Evolutionary conservation across 2,888 invertebrate genomes (phyloP).

Genomic region (Agrypnus murinus): DNA sequence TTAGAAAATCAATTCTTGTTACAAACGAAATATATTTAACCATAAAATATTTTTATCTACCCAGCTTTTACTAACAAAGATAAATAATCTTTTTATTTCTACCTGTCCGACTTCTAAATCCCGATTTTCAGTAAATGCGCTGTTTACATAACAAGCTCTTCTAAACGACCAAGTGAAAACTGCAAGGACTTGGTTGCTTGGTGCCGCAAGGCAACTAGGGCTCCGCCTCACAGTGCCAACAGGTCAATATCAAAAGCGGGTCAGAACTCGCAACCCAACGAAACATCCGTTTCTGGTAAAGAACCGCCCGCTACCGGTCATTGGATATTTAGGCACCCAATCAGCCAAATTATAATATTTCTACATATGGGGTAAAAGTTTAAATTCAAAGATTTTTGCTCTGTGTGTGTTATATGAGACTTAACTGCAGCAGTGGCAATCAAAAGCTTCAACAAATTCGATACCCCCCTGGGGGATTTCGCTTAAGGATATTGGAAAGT

Average conservation of each 20-base stretch:
- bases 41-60: neutral
- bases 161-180: conserved; percentile 47
- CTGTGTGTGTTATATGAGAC: conserved; percentile 22
- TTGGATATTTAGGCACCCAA: conserved; percentile 63
- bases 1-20: neutral
- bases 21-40: too few species aligned
- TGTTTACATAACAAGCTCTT: conserved; percentile 51
- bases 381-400: conserved; percentile 8
- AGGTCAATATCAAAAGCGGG: conserved; percentile 65
- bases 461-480: conserved; percentile 41
- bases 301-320: conserved; percentile 64
- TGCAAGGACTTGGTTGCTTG: conserved; percentile 48
- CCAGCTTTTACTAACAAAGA: too few species aligned
- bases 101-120: conserved; percentile 24
- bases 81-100: conserved; percentile 17
- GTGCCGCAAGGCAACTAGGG: conserved; percentile 52
- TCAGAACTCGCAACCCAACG: conserved; percentile 61
- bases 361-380: conserved; percentile 40
- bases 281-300: conserved; percentile 59
- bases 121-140: conserved; percentile 39
- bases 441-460: conserved; percentile 44
- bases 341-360: conserved; percentile 59
- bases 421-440: conserved; percentile 35
- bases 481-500: conserved; percentile 50
- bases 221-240: conserved; percentile 64